Percentiles rank a stretch among this genome's conserved stretches.
These are phyloP conservation scores for Lasioglossum albipes DNA, from an alignment of 1,140 invertebrate genomes.

Conservation along the genomic window DNA sequence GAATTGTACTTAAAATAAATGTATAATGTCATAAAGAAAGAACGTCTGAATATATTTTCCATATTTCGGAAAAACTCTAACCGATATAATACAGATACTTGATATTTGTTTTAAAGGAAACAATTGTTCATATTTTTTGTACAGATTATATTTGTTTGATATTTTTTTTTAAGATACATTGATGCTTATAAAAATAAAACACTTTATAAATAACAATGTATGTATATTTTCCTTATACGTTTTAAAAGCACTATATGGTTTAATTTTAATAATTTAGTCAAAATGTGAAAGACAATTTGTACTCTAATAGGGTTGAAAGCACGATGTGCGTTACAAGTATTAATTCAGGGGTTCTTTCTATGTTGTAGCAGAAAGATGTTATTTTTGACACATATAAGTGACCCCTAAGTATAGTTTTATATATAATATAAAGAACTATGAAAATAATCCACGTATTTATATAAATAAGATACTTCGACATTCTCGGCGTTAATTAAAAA, in stretches of 20 bases:
- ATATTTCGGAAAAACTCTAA: neutral
- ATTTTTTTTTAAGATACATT: slow-evolving; percentile 35
- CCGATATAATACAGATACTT: neutral
- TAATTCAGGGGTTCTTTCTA: slow-evolving; percentile 19
- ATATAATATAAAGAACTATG: slow-evolving; percentile 25
- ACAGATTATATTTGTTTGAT: slow-evolving; percentile 39
- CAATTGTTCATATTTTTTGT: neutral
- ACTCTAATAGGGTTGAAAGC: slow-evolving; percentile 49
- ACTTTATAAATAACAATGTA: slow-evolving; percentile 43
- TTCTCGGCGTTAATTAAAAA: neutral
- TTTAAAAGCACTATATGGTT: slow-evolving; percentile 28
- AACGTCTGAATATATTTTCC: slow-evolving; percentile 18
- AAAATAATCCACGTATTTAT: slow-evolving; percentile 29
- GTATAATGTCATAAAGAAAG: slow-evolving; percentile 9
- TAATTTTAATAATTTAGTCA: slow-evolving; percentile 32
- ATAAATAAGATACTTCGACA: neutral
- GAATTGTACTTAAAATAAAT: slow-evolving; percentile 1
- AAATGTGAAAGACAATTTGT: slow-evolving; percentile 47
- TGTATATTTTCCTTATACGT: slow-evolving; percentile 14
- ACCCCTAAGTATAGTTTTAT: slow-evolving; percentile 14
- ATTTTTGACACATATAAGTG: neutral
- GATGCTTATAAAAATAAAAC: slow-evolving; percentile 57
- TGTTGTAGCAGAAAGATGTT: neutral
- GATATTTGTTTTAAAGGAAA: slow-evolving; percentile 1
- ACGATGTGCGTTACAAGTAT: slow-evolving; percentile 14